Conservation (phyloP, 2,888 invertebrate species). For the Argyresthia goedartella region DNA sequence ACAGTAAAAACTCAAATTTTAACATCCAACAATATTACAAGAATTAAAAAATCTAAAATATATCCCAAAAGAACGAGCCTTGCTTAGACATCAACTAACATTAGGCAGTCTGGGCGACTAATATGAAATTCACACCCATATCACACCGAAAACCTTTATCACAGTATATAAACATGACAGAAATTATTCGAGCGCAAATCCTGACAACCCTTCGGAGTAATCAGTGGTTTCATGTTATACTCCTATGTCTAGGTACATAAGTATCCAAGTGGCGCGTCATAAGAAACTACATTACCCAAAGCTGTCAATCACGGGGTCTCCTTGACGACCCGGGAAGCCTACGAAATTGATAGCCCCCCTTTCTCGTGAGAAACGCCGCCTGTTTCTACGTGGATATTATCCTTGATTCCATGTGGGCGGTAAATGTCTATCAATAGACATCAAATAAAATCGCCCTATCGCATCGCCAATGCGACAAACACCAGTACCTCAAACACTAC, state of each 20-base stretch:
- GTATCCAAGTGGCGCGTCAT: conserved; percentile 1
- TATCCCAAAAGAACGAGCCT: too few relatives aligned
- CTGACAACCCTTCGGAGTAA: background rate
- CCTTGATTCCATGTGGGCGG: conserved; percentile 18
- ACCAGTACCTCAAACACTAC: conserved; percentile 21
- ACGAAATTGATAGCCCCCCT: conserved; percentile 44
- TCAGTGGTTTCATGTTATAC: background rate
- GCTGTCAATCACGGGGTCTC: conserved; percentile 49
- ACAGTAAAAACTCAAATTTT: too few relatives aligned
- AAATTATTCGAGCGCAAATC: conserved; percentile 1
- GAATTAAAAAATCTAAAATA: too few relatives aligned
- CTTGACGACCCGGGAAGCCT: conserved; percentile 30
- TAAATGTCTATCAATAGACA: conserved; percentile 23
- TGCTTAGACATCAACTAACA: too few relatives aligned
- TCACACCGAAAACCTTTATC: too few relatives aligned
- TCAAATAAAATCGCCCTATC: conserved; percentile 16
- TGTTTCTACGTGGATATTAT: conserved; percentile 10
- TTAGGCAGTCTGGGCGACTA: too few relatives aligned
- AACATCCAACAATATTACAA: too few relatives aligned
- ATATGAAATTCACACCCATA: background rate
- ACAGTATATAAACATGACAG: background rate
- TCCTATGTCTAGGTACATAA: background rate
- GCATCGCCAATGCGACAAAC: conserved; percentile 24
- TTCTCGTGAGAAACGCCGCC: conserved; percentile 19
- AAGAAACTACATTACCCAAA: conserved; percentile 28